Evolutionary conservation across 2,797 vertebrate genomes (phyloP), one percentile per base, ranked within the genome.

Genomic region (Takifugu ocellatus): DNA sequence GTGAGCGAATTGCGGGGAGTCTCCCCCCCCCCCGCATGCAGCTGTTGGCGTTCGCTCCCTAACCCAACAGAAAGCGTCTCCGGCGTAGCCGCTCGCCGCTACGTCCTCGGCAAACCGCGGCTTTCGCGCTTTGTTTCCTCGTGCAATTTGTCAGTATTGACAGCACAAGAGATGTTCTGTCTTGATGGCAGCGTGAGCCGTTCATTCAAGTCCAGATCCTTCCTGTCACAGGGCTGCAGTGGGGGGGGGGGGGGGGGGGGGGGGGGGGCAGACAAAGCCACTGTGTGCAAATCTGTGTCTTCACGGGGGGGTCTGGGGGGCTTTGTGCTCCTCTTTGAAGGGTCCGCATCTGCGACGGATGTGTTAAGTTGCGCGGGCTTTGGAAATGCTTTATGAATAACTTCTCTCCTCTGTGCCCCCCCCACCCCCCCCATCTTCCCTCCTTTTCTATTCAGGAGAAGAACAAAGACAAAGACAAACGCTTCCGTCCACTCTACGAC

Each of bases 391-490:
- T 21, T 24, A 11, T 66, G 36, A 80, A 64, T 27, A 25, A 24
- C 17, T 27, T 49, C 49, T 57, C 27, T 66, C 36, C 29, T 50
- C 59, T 29, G 61, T 48, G 26, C 14, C 50, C 43, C 43, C 61
- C 45, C 43, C 43, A 60, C 45, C 29, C 14, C 54, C 36, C 49
- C 46, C 33, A 24, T 25, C 25, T 25, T 10, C 14, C 16, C 5
- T 24, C 51, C 11, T 36, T 72, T 12, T 24, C 45, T 52, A 16
- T 42, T 43, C 75, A 93, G 91, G 92, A 92, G 70, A 93, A 93
- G 82, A 92, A 90, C 81, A 92, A 96, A 92, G 95, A 98, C 91
- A 98, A 95, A 90, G 97, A 98, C 90, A 94, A 97, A 87, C 95
- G 95, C 56, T 95, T 99, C 73, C 94, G 97, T 66, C 97, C 97